Base-by-base conservation (phyloP, 2,797 vertebrate species). In the Etheostoma nigrum region DNA sequence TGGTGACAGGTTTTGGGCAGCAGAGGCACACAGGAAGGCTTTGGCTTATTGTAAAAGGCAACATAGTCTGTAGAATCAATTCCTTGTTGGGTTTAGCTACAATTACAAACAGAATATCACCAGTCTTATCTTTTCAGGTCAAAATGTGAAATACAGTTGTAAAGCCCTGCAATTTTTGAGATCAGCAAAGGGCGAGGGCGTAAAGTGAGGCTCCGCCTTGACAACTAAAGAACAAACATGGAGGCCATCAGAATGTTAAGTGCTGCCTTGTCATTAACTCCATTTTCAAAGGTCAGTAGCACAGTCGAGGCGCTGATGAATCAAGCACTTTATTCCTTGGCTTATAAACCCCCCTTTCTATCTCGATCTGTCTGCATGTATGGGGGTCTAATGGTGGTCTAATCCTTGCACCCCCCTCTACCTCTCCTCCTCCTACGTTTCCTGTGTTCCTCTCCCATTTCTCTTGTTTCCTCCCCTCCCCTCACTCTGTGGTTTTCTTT, bases 211-310 rank as follows among this genome's bases (percentile, higher is more conserved):
- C 76, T 21, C 71, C 0, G 60, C 71, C 70, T 59, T 47, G 61
- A 67, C 81, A 76, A 78, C 86, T 67, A 40, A 18, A 85, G 84
- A 84, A 83, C 89, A 92, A 91, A 91, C 88, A 90, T 70, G 75
- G 75, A 90, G 86, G 87, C 87, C 77, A 58, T 74, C 72, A 85
- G 89, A 87, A 90, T 88, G 88, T 90, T 86, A 91, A 91, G 86
- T 82, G 78, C 78, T 61, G 82, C 82, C 85, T 82, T 79, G 88
- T 92, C 85, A 86, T 90, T 89, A 88, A 90, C 84, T 92, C 86
- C 82, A 45, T 88, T 84, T 82, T 71, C 81, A 91, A 89, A 92
- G 91, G 92, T 93, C 91, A 92, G 69, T 63, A 79, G 63, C 66
- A 59, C 75, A 61, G 72, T 63, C 30, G 76, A 82, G 77, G 68